Conservation (phyloP, 2,113 vertebrate species). For the Cinclus mexicanus region DNA sequence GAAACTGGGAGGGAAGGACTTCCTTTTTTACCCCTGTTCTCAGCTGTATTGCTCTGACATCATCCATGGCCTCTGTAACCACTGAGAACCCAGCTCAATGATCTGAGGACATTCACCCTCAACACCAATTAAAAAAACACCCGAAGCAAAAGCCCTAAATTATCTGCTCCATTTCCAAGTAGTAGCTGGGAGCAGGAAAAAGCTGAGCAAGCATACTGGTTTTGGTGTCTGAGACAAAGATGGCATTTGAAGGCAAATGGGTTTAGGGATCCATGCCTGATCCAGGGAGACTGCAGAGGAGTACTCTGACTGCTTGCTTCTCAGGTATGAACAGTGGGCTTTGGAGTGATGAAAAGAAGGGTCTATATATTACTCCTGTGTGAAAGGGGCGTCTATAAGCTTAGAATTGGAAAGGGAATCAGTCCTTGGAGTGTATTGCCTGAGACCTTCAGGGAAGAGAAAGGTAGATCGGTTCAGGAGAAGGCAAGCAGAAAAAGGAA, state of each 20-base stretch:
- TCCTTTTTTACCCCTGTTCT: background rate
- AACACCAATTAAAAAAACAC: background rate
- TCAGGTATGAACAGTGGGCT: background rate
- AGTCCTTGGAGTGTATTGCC: background rate
- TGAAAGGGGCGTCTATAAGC: rapidly evolving
- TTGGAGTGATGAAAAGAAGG: background rate
- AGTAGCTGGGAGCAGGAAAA: background rate
- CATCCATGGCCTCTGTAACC: background rate
- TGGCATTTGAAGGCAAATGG: background rate
- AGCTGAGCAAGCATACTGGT: background rate
- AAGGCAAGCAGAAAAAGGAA: background rate
- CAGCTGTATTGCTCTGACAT: background rate
- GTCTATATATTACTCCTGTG: background rate
- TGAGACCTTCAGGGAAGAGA: background rate
- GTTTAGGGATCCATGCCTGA: background rate
- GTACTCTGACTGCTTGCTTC: background rate
- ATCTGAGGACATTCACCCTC: background rate
- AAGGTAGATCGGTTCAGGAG: rapidly evolving
- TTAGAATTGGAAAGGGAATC: background rate
- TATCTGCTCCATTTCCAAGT: background rate
- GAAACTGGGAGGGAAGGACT: background rate
- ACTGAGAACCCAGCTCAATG: background rate
- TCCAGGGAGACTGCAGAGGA: background rate
- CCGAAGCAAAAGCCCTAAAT: background rate
- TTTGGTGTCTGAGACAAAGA: background rate